These are phyloP conservation scores for Porites cylindrica DNA, from an alignment of 92 coral and sea anemone species.

Conservation along the genomic window DNA sequence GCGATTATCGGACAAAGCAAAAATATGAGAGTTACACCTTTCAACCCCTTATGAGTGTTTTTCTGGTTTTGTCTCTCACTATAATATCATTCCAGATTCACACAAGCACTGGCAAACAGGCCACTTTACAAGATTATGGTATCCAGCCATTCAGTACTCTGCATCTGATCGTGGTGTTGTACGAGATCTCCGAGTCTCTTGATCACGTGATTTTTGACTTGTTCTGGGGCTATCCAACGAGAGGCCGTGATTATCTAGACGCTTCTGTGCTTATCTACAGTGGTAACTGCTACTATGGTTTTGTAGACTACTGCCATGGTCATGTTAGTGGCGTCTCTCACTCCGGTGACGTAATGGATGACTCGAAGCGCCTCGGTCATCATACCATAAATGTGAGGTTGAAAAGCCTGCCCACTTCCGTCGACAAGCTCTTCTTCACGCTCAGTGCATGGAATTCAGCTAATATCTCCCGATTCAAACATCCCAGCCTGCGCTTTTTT, in stretches of 20 bases:
- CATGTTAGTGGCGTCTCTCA: too few species aligned
- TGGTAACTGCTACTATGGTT: too few species aligned
- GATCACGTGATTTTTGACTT: slow-evolving; percentile 92
- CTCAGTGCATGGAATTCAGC: slow-evolving; percentile 91
- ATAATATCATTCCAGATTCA: too few species aligned
- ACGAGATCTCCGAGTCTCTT: slow-evolving; percentile 81
- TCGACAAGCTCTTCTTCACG: slow-evolving; percentile 93
- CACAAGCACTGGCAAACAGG: too few species aligned
- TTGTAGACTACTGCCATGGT: too few species aligned
- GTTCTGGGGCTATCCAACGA: slow-evolving; percentile 90
- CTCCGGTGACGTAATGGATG: slow-evolving; percentile 92
- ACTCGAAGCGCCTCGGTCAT: slow-evolving; percentile 68
- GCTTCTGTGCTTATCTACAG: slow-evolving; percentile 91
- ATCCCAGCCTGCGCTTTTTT: slow-evolving; percentile 87
- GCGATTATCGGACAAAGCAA: too few species aligned
- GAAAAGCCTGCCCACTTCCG: slow-evolving; percentile 66
- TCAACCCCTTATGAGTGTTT: too few species aligned
- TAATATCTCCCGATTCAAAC: slow-evolving; percentile 86
- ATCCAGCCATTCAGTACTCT: slow-evolving; percentile 82
- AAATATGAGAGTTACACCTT: too few species aligned
- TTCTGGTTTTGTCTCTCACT: too few species aligned
- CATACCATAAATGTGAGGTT: slow-evolving; percentile 85
- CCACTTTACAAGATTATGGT: slow-evolving; percentile 77
- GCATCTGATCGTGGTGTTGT: slow-evolving; percentile 87
- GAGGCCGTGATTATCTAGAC: slow-evolving; percentile 78